Conservation (phyloP, 1,140 invertebrate species). For the Ctenoplectra terminalis region DNA sequence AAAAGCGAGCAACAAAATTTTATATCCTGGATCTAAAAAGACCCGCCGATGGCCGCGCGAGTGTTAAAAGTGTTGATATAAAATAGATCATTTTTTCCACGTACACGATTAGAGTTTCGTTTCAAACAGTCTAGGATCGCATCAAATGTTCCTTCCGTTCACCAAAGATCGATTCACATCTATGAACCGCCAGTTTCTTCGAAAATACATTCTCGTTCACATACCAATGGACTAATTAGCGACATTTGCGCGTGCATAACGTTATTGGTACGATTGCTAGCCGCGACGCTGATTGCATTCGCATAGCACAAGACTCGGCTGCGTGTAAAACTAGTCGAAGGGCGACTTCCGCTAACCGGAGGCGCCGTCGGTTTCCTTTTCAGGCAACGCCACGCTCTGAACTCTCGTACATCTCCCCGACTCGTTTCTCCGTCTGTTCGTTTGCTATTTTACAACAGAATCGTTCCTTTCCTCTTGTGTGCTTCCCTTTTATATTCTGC, state of each 20-base stretch:
- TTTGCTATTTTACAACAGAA: constrained; percentile 47
- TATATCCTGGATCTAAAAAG: too few species aligned
- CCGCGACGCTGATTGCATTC: neutral
- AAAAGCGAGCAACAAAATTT: too few species aligned
- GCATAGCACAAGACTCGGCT: neutral
- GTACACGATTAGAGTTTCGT: too few species aligned
- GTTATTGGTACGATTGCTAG: neutral
- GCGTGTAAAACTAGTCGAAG: constrained; percentile 39
- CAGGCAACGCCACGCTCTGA: constrained; percentile 27
- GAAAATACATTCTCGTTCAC: neutral
- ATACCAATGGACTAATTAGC: constrained; percentile 34
- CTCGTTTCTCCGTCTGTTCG: constrained; percentile 29
- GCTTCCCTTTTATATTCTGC: constrained; percentile 29
- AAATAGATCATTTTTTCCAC: too few species aligned
- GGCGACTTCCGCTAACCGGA: constrained; percentile 43
- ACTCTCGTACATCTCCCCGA: constrained; percentile 27
- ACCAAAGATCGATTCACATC: neutral
- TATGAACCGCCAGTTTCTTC: neutral
- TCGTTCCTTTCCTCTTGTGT: constrained; percentile 2
- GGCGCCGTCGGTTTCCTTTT: constrained; percentile 43
- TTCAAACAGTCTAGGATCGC: too few species aligned
- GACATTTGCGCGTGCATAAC: neutral
- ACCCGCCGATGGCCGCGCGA: too few species aligned
- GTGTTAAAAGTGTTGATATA: too few species aligned
- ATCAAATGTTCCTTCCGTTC: too few species aligned